Base-by-base conservation (phyloP, 2,797 vertebrate genomes). In the Petrocephalus sullivani region DNA sequence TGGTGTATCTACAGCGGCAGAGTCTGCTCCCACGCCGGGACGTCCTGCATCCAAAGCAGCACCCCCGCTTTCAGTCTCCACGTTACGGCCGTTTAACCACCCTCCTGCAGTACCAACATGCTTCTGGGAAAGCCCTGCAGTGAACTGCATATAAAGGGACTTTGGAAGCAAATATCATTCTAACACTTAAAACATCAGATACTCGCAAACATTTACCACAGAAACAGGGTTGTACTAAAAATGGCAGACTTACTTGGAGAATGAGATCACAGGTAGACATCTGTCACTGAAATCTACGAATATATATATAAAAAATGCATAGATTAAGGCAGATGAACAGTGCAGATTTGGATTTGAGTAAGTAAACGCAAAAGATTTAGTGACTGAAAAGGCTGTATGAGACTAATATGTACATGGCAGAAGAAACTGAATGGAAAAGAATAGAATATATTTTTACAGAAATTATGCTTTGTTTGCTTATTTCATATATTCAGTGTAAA, bases 221-320 rank as follows among this genome's bases (percentile, higher is more conserved):
- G 67, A 75, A 41, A 75, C 12, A 57, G 56, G 53, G 23, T 33
- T 21, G 21, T 58, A 86, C 56, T 53, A 58, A 60, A 57, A 12
- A 14, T 33, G 84, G 28, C 1, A 23, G 85, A 96, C 97, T 96
- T 94, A 98, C 98, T 96, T 98, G 91, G 94, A 91, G 49, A 94
- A 93, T 0, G 97, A 92, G 88, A 98, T 89, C 53, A 98, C 92
- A 3, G 98, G 98, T 86, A 98, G 92, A 91, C 33, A 93, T 89
- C 94, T 94, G 92, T 84, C 95, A 75, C 89, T 92, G 90, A 91
- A 92, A 90, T 88, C 91, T 92, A 86, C 41, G 90, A 81, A 58
- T 57, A 57, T 81, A 46, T 87, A 19, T 56, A 37, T 3, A 86
- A 28, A 3, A 46, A 19, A 41, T 2, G 23, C 19, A 53, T 61